Percentiles rank a stretch among this genome's conserved stretches.
Conservation (phyloP, 1,140 invertebrate genomes). For the Drosophila miranda region DNA sequence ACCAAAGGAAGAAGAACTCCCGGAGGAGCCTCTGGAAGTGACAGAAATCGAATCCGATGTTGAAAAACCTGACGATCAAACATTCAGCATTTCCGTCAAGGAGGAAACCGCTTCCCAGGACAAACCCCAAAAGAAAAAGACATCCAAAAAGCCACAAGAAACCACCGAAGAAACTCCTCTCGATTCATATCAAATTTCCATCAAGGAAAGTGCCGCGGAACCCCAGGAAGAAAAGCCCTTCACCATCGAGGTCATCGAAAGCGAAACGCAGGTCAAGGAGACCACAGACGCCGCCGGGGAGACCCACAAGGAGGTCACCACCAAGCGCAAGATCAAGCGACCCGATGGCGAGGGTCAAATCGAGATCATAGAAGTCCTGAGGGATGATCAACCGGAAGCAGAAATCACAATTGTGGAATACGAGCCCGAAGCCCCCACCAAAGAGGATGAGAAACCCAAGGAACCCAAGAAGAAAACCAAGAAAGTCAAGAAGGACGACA, state of each 20-base stretch:
- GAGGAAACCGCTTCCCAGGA: slow-evolving; percentile 29
- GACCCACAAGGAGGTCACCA: slow-evolving; percentile 80
- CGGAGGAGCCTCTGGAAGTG: slow-evolving; percentile 28
- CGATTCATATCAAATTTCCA: slow-evolving; percentile 36
- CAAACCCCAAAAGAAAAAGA: slow-evolving; percentile 22
- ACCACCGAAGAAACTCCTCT: slow-evolving; percentile 8
- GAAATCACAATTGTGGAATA: slow-evolving; percentile 77
- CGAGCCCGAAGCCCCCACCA: slow-evolving; percentile 48
- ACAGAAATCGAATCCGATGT: slow-evolving; percentile 43
- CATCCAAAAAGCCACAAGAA: slow-evolving; percentile 18
- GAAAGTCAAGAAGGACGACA: slow-evolving; percentile 71
- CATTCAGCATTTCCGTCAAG: slow-evolving; percentile 29
- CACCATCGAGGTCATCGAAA: slow-evolving; percentile 65
- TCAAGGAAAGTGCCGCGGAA: slow-evolving; percentile 46
- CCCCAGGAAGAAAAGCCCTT: slow-evolving; percentile 39
- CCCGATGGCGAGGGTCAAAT: slow-evolving; percentile 76
- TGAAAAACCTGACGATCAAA: slow-evolving; percentile 34
- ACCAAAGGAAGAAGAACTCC: slow-evolving; percentile 28
- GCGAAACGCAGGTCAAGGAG: slow-evolving; percentile 67
- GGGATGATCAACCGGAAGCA: slow-evolving; percentile 79
- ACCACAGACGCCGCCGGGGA: slow-evolving; percentile 64
- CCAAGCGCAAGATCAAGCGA: slow-evolving; percentile 81
- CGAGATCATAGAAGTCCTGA: slow-evolving; percentile 81
- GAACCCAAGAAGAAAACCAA: slow-evolving; percentile 67
- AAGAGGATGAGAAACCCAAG: slow-evolving; percentile 57